Evolutionary conservation across 2,888 invertebrate species (phyloP), one percentile per base, ranked within the genome.

Genomic region (Volucella zonaria): DNA sequence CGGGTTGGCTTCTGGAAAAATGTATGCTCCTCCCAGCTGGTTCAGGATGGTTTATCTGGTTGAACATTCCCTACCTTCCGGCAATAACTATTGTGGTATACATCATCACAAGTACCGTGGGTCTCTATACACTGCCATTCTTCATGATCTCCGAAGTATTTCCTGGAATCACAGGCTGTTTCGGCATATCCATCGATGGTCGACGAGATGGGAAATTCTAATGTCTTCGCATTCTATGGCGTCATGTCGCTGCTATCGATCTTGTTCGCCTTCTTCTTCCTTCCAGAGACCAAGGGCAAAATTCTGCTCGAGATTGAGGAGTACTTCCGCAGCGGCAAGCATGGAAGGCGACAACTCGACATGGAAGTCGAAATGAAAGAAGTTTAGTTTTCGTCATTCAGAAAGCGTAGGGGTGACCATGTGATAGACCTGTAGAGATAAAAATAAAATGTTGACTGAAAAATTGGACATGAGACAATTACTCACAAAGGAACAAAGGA

Each of bases 71-170:
- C n/a, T n/a, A n/a, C n/a, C n/a, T n/a, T n/a, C n/a, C n/a, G n/a
- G n/a, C n/a, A n/a, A n/a, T n/a, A n/a, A n/a, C n/a, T n/a, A n/a
- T n/a, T n/a, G n/a, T n/a, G n/a, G n/a, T n/a, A n/a, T n/a, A n/a
- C n/a, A n/a, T n/a, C n/a, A n/a, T n/a, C n/a, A n/a, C n/a, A n/a
- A n/a, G n/a, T n/a, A n/a, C n/a, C n/a, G n/a, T n/a, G n/a, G n/a
- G n/a, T n/a, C n/a, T n/a, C n/a, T n/a, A n/a, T n/a, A n/a, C n/a
- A n/a, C n/a, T 96, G 64, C 95, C 96, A 0, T 96, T 96, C 94
- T 94, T 95, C 42, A 94, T 96, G 94, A 94, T 95, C 87, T 95
- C 95, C 0, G 96, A 96, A 90, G 92, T 96, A 0, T 95, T 95
- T 88, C 93, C 95, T 0, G 95, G 95, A 0, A 92, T 95, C 10